Conservation (phyloP, 2,113 vertebrate genomes). For the Orycteropus afer region DNA sequence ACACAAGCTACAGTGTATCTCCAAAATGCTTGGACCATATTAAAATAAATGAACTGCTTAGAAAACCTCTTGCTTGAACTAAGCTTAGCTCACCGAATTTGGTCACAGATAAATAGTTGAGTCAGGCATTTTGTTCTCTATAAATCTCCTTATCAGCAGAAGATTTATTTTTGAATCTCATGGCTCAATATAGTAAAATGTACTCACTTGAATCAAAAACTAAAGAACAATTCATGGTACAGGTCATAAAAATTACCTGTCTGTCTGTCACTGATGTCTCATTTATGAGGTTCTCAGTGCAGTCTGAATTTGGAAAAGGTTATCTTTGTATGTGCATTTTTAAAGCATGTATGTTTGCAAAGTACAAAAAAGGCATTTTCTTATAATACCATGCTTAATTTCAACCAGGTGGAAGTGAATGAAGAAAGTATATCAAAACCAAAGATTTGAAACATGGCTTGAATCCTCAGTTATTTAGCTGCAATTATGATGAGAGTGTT, state of each 20-base stretch:
- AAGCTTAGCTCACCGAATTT: slow-evolving; percentile 83
- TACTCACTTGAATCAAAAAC: slow-evolving; percentile 77
- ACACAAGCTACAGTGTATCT: slow-evolving; percentile 62
- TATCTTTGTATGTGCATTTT: slow-evolving; percentile 62
- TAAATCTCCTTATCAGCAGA: slow-evolving; percentile 83
- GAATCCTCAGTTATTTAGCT: not conserved
- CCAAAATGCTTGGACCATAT: slow-evolving; percentile 63
- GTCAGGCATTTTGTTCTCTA: slow-evolving; percentile 77
- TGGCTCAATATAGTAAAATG: slow-evolving; percentile 74
- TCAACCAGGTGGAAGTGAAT: slow-evolving; percentile 27
- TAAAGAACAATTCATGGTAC: slow-evolving; percentile 68
- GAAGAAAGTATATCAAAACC: not conserved
- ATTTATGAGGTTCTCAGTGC: slow-evolving; percentile 69
- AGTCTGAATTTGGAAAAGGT: slow-evolving; percentile 70
- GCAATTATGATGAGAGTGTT: slow-evolving; percentile 50
- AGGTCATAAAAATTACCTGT: slow-evolving; percentile 72
- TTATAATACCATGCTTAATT: slow-evolving; percentile 51
- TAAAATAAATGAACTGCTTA: slow-evolving; percentile 84
- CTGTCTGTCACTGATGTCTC: slow-evolving; percentile 69
- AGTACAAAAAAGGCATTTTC: slow-evolving; percentile 71
- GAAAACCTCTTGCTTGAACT: slow-evolving; percentile 78
- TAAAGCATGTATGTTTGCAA: slow-evolving; percentile 59
- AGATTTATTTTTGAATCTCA: slow-evolving; percentile 77
- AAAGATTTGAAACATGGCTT: not conserved
- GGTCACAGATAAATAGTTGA: slow-evolving; percentile 81